These are phyloP conservation scores for Lamproptera curius DNA, from an alignment of 2,888 invertebrate genomes.

Conservation along the genomic window DNA sequence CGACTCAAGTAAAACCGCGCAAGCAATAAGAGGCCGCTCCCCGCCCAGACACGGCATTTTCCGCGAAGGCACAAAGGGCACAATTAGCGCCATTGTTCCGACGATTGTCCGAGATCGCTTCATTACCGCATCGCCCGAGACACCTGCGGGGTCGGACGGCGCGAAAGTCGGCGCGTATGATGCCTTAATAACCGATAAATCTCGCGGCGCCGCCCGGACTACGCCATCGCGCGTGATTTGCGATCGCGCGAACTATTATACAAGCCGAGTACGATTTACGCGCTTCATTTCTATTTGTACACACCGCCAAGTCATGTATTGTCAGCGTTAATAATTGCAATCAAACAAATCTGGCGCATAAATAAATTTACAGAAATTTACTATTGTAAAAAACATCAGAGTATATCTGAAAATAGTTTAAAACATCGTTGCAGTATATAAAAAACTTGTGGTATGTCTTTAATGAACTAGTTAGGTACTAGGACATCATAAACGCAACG, in stretches of 20 bases:
- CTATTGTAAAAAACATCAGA: no score
- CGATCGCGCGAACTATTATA: background rate
- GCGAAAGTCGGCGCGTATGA: conserved; percentile 12
- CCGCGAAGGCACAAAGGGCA: conserved; percentile 70
- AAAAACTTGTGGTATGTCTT: no score
- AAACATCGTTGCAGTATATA: no score
- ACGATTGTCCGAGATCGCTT: conserved; percentile 57
- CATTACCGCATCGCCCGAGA: conserved; percentile 71
- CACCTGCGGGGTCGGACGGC: conserved; percentile 33
- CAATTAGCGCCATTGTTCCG: conserved; percentile 71
- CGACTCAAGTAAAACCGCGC: conserved; percentile 65
- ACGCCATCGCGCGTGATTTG: background rate
- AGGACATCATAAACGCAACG: background rate
- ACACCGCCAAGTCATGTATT: no score
- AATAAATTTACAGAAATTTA: no score
- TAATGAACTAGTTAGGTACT: no score
- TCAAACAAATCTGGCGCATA: no score
- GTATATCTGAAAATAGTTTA: no score
- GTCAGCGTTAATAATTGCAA: no score
- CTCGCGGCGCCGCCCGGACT: conserved; percentile 6
- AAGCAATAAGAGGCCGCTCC: conserved; percentile 61
- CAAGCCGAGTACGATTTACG: background rate
- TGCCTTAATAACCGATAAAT: conserved; percentile 26
- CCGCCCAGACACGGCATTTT: conserved; percentile 69
- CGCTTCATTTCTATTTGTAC: no score